Evolutionary conservation across 2,888 invertebrate genomes (phyloP), one percentile per base, ranked within the genome.

Genomic region (Patella depressa): DNA sequence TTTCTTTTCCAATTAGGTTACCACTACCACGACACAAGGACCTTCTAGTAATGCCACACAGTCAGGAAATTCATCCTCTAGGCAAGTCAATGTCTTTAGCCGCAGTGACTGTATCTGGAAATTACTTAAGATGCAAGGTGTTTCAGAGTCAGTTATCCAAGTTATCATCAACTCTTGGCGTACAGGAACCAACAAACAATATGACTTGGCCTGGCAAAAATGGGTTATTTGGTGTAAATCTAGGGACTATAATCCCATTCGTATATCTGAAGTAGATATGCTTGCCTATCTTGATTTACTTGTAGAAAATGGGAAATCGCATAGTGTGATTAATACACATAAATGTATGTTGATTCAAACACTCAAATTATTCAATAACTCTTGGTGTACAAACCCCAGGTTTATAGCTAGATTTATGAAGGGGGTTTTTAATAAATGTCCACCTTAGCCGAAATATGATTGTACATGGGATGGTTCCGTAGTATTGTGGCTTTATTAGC

Each of bases 391-490:
- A 14, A 19, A 65, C 12, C n/a, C 65, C 12, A 65, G n/a, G 11
- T 65, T 14, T 65, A 65, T 80, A 17, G 14, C 55, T n/a, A 29
- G 81, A 15, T 80, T 81, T 55, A 74, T 79, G 77, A 80, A 76
- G 73, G 80, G 81, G 14, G 54, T 79, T 55, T 81, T 79, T 78
- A 12, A 76, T 9, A 19, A 65, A 17, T 75, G 74, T 54, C 78
- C 78, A 72, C 73, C 80, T 70, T 72, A 73, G 55, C 81, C 81
- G n/a, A 77, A 74, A 19, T 81, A 80, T 57, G 74, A 72, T 4
- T 74, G 69, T 57, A 81, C 79, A 15, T 82, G 80, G 81, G 79
- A 81, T 79, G 82, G 81, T 17, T 53, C 74, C 14, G 71, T 53
- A 29, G 77, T 80, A 14, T 73, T 15, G 73, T 77, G 45, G 71